Percentiles rank a stretch among this genome's conserved stretches.
Conservation (phyloP, 2,888 invertebrate genomes). For the Cantharis rustica region DNA sequence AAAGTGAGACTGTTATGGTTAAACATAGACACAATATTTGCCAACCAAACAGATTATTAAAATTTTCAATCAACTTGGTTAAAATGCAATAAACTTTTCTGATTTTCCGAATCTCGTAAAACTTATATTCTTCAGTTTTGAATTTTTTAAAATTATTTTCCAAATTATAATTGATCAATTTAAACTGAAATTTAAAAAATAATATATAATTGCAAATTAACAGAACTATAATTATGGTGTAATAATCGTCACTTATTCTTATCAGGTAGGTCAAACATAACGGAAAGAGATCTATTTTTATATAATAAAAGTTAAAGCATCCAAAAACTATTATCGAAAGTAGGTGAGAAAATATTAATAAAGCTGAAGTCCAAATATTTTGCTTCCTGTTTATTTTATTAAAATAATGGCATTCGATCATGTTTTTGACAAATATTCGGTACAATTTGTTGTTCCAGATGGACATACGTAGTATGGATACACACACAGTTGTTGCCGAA, state of each 20-base stretch:
- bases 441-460: neutral
- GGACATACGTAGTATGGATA: neutral
- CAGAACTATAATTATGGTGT: neutral
- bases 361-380: too few species aligned
- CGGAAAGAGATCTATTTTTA: neutral
- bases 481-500: neutral
- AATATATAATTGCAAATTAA: neutral
- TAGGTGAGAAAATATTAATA: neutral
- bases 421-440: neutral
- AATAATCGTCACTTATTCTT: neutral
- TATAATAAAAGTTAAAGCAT: neutral
- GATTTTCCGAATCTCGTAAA: neutral
- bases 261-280: neutral
- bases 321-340: neutral
- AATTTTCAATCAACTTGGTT: neutral
- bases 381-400: neutral
- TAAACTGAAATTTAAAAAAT: neutral
- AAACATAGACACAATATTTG: neutral
- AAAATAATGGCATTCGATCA: neutral
- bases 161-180: neutral
- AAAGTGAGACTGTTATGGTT: neutral
- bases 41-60: slow-evolving; percentile 1
- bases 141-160: neutral
- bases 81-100: neutral
- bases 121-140: neutral